phyloP scores from a whole-genome alignment of 1,140 invertebrate species.

The Charaxes varanes region DNA sequence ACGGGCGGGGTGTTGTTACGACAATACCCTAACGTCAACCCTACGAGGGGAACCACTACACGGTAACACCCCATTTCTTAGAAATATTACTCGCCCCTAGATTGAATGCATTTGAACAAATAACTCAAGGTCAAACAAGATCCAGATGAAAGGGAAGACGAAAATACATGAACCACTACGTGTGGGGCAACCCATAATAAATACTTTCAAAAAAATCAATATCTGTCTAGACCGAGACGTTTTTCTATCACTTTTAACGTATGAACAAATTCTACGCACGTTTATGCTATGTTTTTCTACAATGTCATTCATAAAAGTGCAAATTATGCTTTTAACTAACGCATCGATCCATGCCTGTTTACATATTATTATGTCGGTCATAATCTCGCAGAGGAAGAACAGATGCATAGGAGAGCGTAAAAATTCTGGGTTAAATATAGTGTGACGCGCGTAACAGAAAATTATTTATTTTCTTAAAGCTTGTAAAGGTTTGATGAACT shows the following conservation, averaged over 20 bases:
- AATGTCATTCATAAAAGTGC: slow-evolving; percentile 55
- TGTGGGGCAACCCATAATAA: slow-evolving; percentile 28
- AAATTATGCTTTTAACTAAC: slow-evolving; percentile 44
- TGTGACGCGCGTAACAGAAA: slow-evolving; percentile 39
- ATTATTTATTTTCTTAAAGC: slow-evolving; percentile 67
- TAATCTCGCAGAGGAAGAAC: slow-evolving; percentile 41
- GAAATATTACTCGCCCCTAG: slow-evolving; percentile 33
- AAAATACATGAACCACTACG: slow-evolving; percentile 24
- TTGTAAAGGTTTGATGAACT: slow-evolving; percentile 53
- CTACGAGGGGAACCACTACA: slow-evolving; percentile 16
- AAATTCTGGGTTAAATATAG: slow-evolving; percentile 47
- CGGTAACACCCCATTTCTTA: slow-evolving; percentile 40
- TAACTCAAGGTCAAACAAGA: slow-evolving; percentile 29
- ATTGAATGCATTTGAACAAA: slow-evolving; percentile 17
- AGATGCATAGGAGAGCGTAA: slow-evolving; percentile 34
- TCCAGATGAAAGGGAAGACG: slow-evolving; percentile 13
- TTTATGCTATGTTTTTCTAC: slow-evolving; percentile 28
- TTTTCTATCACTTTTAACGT: slow-evolving; percentile 12
- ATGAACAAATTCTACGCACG: slow-evolving; percentile 14
- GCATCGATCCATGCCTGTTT: slow-evolving; percentile 57
- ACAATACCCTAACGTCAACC: slow-evolving; percentile 29
- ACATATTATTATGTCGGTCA: slow-evolving; percentile 49
- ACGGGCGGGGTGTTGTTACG: slow-evolving; percentile 29
- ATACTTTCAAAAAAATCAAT: slow-evolving; percentile 37
- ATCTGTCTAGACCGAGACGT: slow-evolving; percentile 16